Conservation (phyloP, 2,113 vertebrate species). For the Otus sunia region DNA sequence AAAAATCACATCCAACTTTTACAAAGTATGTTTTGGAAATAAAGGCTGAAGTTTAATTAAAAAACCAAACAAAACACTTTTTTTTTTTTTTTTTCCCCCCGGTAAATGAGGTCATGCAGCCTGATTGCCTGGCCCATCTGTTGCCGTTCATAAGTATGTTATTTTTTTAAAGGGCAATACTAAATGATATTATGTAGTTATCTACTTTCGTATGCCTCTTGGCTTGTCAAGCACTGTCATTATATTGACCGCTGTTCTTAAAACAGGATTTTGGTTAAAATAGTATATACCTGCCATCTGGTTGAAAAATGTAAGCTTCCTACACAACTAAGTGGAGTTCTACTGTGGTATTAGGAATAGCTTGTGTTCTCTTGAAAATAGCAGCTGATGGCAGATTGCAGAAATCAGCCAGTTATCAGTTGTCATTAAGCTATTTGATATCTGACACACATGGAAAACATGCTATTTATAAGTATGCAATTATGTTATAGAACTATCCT, state of each 20-base stretch:
- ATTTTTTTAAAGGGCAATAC: constrained; percentile 34
- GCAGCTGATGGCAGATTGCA: constrained; percentile 70
- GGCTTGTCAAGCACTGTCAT: constrained; percentile 51
- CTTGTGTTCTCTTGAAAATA: constrained; percentile 68
- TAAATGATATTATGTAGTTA: constrained; percentile 35
- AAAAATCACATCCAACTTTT: constrained; percentile 3
- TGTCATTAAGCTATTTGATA: constrained; percentile 60
- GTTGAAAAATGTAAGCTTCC: constrained; percentile 63
- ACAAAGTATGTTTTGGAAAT: constrained; percentile 19
- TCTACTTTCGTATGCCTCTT: neutral
- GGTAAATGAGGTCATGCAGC: constrained; percentile 38
- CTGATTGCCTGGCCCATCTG: constrained; percentile 43
- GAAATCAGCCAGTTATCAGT: constrained; percentile 69
- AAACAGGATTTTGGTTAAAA: constrained; percentile 63
- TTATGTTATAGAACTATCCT: constrained; percentile 1
- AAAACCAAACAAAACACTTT: neutral
- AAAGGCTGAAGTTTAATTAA: constrained; percentile 15
- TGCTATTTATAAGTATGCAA: constrained; percentile 32
- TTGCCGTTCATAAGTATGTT: constrained; percentile 24
- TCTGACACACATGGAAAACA: constrained; percentile 36
- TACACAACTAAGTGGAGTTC: constrained; percentile 55
- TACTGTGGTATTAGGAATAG: constrained; percentile 43
- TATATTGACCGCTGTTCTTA: constrained; percentile 40
- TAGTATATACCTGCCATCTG: constrained; percentile 66
- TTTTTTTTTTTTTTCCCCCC: neutral